Evolutionary conservation across 2,888 invertebrate genomes (phyloP).

Genomic region (Tanypteryx hageni): DNA sequence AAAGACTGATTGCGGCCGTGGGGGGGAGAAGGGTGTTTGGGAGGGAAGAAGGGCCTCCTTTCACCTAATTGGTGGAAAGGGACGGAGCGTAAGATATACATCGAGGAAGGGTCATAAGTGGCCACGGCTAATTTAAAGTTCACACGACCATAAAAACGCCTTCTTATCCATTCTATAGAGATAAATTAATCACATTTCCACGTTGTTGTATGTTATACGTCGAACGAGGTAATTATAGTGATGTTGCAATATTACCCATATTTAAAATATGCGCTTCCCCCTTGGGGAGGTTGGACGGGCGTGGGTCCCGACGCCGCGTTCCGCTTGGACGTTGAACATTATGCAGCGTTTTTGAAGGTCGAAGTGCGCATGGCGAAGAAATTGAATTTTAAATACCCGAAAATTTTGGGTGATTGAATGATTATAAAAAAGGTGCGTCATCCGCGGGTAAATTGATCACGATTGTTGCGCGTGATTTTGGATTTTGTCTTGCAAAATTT

Average conservation of each 20-base stretch:
- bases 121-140: conserved; percentile 63
- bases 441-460: no score
- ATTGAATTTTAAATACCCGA: no score
- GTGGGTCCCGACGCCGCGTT: not conserved
- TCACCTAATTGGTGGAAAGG: conserved; percentile 49
- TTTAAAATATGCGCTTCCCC: conserved; percentile 62
- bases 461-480: no score
- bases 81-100: conserved; percentile 56
- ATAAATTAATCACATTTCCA: conserved; percentile 61
- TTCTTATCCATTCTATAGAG: conserved; percentile 55
- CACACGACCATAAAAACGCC: conserved; percentile 64
- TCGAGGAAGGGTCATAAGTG: conserved; percentile 59
- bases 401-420: no score
- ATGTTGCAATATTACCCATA: conserved; percentile 60
- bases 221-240: conserved; percentile 59
- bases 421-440: no score
- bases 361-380: no score
- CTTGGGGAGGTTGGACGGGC: not conserved
- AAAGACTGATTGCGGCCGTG: not conserved
- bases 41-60: not conserved
- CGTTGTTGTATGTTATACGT: conserved; percentile 56
- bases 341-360: no score
- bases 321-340: no score
- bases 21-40: conserved; percentile 3
- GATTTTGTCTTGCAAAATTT: no score